A percentile compares a stretch with the other conserved stretches of the same genome.
Conservation (phyloP, 2,113 vertebrate species). For the Ceyx melanurus region DNA sequence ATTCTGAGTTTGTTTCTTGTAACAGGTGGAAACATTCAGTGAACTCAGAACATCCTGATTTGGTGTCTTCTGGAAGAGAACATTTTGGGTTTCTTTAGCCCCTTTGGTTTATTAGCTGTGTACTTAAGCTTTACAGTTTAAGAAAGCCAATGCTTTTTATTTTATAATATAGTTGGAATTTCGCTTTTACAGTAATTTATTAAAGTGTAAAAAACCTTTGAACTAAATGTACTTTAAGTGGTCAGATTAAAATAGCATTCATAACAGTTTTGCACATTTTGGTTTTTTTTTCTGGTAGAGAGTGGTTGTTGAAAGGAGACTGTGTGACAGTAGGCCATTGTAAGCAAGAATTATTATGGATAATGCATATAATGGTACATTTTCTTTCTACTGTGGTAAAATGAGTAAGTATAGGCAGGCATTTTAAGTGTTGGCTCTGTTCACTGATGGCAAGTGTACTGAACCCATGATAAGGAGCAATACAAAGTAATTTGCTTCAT, state of each 20-base stretch:
- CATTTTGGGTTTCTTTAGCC: not conserved
- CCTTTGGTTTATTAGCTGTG: not conserved
- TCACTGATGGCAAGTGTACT: not conserved
- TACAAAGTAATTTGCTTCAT: not conserved
- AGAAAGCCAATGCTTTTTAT: not conserved
- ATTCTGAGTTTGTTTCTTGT: not conserved
- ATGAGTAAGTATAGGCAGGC: not conserved
- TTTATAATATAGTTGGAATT: not conserved
- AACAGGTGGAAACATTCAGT: not conserved
- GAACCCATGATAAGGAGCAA: not conserved
- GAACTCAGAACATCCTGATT: not conserved
- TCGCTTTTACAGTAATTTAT: not conserved
- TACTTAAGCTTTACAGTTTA: not conserved
- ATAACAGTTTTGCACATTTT: not conserved
- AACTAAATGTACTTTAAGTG: accelerated
- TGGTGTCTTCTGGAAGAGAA: not conserved
- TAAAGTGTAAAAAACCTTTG: not conserved
- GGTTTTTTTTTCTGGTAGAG: not conserved
- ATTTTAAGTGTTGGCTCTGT: not conserved
- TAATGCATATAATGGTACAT: not conserved
- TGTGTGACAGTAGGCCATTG: not conserved
- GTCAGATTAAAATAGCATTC: not conserved
- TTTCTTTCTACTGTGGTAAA: not conserved
- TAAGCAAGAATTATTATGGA: not conserved
- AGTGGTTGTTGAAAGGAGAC: not conserved